Evolutionary conservation across 2,888 invertebrate genomes (phyloP).

Genomic region (Aporophyla nigra): DNA sequence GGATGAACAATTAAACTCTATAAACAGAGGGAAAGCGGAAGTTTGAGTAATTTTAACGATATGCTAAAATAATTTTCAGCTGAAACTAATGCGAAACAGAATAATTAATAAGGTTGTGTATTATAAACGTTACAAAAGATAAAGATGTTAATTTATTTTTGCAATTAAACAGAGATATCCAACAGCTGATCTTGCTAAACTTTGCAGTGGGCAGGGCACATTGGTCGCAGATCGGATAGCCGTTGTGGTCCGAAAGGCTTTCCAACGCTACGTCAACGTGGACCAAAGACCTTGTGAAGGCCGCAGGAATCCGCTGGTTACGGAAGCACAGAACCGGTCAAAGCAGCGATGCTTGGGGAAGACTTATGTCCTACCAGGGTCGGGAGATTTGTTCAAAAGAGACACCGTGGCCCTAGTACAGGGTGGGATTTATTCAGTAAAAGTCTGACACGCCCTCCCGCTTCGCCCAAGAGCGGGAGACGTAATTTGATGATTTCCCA

Average conservation of each 20-base stretch:
- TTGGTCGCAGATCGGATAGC: not conserved
- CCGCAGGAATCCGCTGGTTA: not conserved
- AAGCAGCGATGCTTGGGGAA: not conserved
- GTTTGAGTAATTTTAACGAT: conserved; percentile 31
- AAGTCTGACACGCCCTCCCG: too few species aligned
- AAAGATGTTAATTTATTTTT: conserved; percentile 7
- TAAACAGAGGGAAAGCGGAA: conserved; percentile 19
- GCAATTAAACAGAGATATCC: not conserved
- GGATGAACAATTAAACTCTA: conserved; percentile 30
- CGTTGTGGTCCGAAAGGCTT: not conserved
- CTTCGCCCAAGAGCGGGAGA: too few species aligned
- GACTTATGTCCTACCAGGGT: not conserved
- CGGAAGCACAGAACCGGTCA: not conserved
- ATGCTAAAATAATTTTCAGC: conserved; percentile 44
- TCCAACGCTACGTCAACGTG: not conserved
- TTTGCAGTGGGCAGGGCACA: not conserved
- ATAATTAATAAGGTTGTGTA: conserved; percentile 17
- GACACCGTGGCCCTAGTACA: too few species aligned
- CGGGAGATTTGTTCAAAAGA: too few species aligned
- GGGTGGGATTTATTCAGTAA: too few species aligned
- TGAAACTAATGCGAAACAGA: conserved; percentile 26
- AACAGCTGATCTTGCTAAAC: not conserved
- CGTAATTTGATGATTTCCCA: too few species aligned
- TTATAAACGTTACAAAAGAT: not conserved
- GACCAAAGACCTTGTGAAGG: not conserved